phyloP scores from a whole-genome alignment of 1,140 invertebrate genomes.

The Oncopeltus fasciatus region DNA sequence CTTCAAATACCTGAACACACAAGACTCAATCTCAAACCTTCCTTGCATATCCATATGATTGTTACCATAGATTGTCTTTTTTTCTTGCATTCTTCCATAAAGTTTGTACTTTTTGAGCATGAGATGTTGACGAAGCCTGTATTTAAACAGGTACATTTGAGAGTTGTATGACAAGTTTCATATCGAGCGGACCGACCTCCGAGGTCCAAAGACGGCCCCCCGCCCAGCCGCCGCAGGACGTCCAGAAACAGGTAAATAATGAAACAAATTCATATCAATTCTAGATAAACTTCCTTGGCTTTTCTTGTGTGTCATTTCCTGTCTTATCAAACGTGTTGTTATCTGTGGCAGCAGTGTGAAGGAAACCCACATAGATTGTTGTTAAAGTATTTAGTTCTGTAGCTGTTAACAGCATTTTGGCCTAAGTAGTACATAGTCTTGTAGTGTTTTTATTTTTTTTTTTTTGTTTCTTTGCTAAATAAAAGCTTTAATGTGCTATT shows the following conservation, averaged over 20 bases:
- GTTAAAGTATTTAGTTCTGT: neutral
- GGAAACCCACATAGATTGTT: neutral
- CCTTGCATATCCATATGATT: too few relatives aligned
- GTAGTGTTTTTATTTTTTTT: too few relatives aligned
- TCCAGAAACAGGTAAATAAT: neutral
- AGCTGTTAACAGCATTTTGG: neutral
- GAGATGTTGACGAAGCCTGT: neutral
- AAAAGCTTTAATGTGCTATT: too few relatives aligned
- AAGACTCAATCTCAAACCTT: too few relatives aligned
- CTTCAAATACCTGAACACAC: too few relatives aligned
- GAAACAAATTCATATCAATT: neutral
- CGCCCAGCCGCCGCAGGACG: neutral
- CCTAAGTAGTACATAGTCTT: neutral
- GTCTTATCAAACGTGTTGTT: neutral
- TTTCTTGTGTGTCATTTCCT: too few relatives aligned
- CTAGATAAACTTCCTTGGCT: neutral
- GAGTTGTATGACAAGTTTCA: conserved; percentile 16
- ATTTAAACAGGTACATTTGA: neutral
- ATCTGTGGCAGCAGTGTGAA: neutral
- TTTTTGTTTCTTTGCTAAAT: too few relatives aligned
- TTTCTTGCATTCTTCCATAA: too few relatives aligned
- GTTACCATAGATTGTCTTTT: too few relatives aligned
- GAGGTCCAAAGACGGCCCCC: neutral
- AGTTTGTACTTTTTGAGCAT: too few relatives aligned
- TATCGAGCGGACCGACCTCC: conserved; percentile 1